Base-by-base conservation (phyloP, 2,888 invertebrate genomes). In the Eudasyphora cyanicolor region DNA sequence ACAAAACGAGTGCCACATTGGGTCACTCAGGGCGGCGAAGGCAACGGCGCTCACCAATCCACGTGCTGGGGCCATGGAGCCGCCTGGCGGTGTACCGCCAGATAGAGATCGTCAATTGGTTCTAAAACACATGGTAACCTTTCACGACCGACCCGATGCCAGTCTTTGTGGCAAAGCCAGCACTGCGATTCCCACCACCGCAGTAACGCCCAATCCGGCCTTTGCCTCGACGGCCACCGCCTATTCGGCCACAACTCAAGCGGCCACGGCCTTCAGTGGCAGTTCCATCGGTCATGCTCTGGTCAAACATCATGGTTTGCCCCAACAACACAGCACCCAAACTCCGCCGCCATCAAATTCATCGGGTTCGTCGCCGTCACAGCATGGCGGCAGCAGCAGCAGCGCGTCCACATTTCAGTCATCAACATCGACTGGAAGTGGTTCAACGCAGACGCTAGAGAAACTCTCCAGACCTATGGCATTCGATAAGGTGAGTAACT, bases 401-500 rank as follows among this genome's bases (percentile, higher is more conserved):
- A 83, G 86, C 17, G 85, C 85, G 8, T 57, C 73, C 21, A 76
- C 78, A 2, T 42, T 84, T 8, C 84, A 84, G 67, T 83, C 80
- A 29, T 79, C 86, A 14, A 80, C 85, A 17, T 64, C 82, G 29
- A 71, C 85, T 27, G 79, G 82, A 10, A 80, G 83, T 57, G 83
- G 78, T 5, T 51, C 78, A 17, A 73, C 49, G 81, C 90, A 90
- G 86, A 87, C 90, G 62, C 89, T 92, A 85, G 92, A 92, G 80
- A 90, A 91, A 86, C 87, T 92, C n/a, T 92, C 92, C 38, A 88
- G 95, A 93, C 95, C 95, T 89, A 93, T 94, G 92, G 95, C 95
- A 92, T 95, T 95, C 93, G 95, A 95, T 93, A 95, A 95, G 95
- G 95, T 95, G 91, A 92, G 91, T 86, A 4, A 32, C 51, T 62